Evolutionary conservation across 1,140 invertebrate genomes (phyloP).

Genomic region (Drosophila carrolli): DNA sequence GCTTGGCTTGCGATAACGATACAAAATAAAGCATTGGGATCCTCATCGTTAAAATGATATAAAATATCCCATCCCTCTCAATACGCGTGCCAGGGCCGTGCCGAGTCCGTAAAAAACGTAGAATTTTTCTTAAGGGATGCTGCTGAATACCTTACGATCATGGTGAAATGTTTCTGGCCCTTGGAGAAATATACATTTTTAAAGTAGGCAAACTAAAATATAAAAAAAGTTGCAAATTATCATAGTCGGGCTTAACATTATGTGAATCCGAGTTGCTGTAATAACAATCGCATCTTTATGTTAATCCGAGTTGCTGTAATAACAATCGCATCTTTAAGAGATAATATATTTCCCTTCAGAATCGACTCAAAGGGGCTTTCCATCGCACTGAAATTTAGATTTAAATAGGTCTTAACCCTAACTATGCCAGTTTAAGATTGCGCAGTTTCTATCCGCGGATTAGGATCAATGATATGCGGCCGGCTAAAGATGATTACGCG

Average conservation of each 20-base stretch:
- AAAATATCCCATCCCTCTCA: constrained; percentile 35
- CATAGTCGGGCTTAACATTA: not conserved
- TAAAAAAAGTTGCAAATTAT: not conserved
- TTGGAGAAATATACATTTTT: constrained; percentile 11
- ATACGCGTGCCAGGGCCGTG: constrained; percentile 16
- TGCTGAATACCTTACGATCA: constrained; percentile 18
- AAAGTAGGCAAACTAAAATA: constrained; percentile 7
- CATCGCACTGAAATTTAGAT: constrained; percentile 59
- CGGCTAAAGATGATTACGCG: constrained; percentile 10
- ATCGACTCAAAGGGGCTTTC: constrained; percentile 33
- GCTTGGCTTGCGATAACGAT: constrained; percentile 25
- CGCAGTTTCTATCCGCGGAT: constrained; percentile 48
- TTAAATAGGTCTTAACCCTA: constrained; percentile 21
- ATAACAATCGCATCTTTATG: not conserved
- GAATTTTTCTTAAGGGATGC: constrained; percentile 57
- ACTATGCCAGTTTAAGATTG: constrained; percentile 10
- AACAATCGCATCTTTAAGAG: not conserved
- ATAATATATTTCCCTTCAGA: not conserved
- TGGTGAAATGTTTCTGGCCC: constrained; percentile 1
- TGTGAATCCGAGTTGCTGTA: constrained; percentile 3
- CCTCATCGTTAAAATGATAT: constrained; percentile 67
- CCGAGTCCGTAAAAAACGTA: constrained; percentile 45
- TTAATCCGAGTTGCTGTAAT: constrained; percentile 5
- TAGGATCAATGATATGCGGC: constrained; percentile 33
- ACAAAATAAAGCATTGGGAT: not conserved